Evolutionary conservation across 2,888 invertebrate species (phyloP), one percentile per base, ranked within the genome.

Genomic region (Spatulosminthurus flaviceps): DNA sequence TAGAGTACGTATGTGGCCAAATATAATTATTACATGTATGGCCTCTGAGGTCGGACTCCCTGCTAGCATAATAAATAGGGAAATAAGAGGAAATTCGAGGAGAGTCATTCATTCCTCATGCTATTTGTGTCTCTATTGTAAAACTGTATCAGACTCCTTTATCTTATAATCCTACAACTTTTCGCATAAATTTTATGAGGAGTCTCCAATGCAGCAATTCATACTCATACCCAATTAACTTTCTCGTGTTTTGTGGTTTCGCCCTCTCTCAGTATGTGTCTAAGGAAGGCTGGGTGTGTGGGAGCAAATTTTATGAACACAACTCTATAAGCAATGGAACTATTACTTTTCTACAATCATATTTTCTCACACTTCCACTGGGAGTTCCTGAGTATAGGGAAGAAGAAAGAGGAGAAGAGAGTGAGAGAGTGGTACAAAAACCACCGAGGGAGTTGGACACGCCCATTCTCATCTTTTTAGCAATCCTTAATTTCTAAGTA

Each of bases 131-230:
- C 83, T 82, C 81, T 79, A 83, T 83, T 82, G 81, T 80, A 83
- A 84, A 84, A 82, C 81, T 82, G 82, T 80, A 81, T 82, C 79
- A 80, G 81, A 83, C 84, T 84, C 82, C 83, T 84, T 85, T 85
- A 85, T 85, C 85, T 85, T 80, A 81, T 82, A 82, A 85, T 84
- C 84, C 84, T 81, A 79, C 76, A 85, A 85, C 84, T 85, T 85
- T 85, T 83, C 84, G 82, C 84, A 85, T 85, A 85, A 85, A 84
- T 85, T 84, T 84, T 82, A 81, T 81, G 76, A 51, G 76, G 67
- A 66, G 66, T 26, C 76, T 67, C 29, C 67, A 60, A 66, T 43
- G 28, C 43, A 70, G 70, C 34, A 16, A 70, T 28, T 78, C 81
- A 80, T 81, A 81, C 85, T 83, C 83, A 82, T 69, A 26, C 83